Evolutionary conservation across 1,140 invertebrate species (phyloP).

Genomic region (Rhagoletis zephyria): DNA sequence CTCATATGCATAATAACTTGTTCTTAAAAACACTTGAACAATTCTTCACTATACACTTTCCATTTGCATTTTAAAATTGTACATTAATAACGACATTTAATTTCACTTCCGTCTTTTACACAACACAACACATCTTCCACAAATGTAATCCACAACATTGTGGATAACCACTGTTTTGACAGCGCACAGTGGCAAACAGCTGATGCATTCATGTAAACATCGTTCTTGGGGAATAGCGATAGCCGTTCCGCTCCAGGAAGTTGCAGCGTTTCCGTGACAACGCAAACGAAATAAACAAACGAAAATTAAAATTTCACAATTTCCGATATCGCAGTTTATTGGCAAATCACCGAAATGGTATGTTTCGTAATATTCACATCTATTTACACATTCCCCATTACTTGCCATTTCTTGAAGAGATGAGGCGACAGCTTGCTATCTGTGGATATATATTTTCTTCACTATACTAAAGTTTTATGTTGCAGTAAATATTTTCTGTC

Average conservation of each 20-base stretch:
- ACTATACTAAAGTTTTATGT: not conserved
- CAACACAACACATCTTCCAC: not conserved
- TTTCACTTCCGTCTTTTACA: not conserved
- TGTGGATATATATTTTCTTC: too few species aligned
- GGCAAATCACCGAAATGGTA: not conserved
- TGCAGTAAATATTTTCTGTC: not conserved
- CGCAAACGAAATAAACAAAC: not conserved
- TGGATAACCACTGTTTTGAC: slow-evolving; percentile 2
- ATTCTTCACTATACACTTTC: too few species aligned
- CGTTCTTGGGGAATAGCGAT: not conserved
- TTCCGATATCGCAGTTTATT: not conserved
- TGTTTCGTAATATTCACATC: not conserved
- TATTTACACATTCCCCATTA: not conserved
- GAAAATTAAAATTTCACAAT: slow-evolving; percentile 42
- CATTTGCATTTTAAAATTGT: too few species aligned
- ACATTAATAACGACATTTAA: not conserved
- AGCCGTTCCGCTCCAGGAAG: not conserved
- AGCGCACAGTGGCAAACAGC: slow-evolving; percentile 29
- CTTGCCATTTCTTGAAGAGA: slow-evolving; percentile 24
- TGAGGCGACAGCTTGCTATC: not conserved
- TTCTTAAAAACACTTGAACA: too few species aligned
- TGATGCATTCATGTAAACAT: slow-evolving; percentile 5
- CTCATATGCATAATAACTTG: too few species aligned
- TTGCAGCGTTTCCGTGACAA: slow-evolving; percentile 10
- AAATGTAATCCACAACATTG: not conserved